phyloP scores from a whole-genome alignment of 2,888 invertebrate genomes.

The Lissocephala sabroskyi region DNA sequence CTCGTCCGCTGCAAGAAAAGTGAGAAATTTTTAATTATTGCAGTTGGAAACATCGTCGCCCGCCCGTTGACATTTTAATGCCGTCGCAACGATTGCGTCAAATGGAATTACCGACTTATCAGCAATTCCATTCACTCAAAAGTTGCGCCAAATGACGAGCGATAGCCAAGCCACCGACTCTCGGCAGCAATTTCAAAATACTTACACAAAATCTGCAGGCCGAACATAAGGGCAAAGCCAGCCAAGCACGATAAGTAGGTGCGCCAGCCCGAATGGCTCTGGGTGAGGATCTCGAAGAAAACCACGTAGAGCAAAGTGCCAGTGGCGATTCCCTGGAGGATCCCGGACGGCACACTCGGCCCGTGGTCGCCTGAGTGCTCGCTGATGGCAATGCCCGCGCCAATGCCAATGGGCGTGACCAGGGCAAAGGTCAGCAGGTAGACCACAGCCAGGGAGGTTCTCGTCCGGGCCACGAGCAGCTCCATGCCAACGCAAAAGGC shows the following conservation, averaged over 20 bases:
- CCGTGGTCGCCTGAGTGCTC: constrained; percentile 77
- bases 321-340: constrained; percentile 80
- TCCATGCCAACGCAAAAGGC: constrained; percentile 92
- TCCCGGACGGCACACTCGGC: constrained; percentile 77
- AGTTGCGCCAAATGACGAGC: too few species aligned
- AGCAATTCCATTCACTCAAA: too few species aligned
- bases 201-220: constrained; percentile 74
- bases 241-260: constrained; percentile 79
- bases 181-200: too few species aligned
- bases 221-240: constrained; percentile 84
- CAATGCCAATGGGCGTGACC: constrained; percentile 81
- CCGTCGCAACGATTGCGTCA: too few species aligned
- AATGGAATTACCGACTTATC: too few species aligned
- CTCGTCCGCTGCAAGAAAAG: too few species aligned
- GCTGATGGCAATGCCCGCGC: constrained; percentile 83
- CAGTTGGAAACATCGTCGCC: too few species aligned
- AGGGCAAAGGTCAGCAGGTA: constrained; percentile 85
- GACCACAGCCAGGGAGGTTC: constrained; percentile 76
- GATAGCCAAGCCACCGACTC: too few species aligned
- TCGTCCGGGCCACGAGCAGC: constrained; percentile 81
- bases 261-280: constrained; percentile 75
- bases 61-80: too few species aligned
- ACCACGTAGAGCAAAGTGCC: constrained; percentile 96
- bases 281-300: constrained; percentile 93
- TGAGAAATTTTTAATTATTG: too few species aligned